Evolutionary conservation across 2,113 vertebrate genomes (phyloP).

Genomic region (Vombatus ursinus): DNA sequence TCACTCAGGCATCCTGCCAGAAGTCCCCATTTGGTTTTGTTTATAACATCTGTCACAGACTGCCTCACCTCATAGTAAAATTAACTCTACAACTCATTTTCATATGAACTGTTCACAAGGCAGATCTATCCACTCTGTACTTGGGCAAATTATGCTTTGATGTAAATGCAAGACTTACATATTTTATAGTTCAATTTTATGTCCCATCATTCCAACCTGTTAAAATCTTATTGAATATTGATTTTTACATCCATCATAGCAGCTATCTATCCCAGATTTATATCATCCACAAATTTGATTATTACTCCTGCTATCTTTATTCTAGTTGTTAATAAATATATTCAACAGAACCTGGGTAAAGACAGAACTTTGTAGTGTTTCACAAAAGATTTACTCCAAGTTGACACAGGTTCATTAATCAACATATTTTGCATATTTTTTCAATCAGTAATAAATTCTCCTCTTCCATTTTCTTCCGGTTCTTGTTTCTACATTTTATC

Average conservation of each 20-base stretch:
- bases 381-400: background rate
- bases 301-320: background rate
- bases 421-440: background rate
- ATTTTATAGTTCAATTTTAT: background rate
- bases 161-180: background rate
- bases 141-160: background rate
- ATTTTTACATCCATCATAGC: background rate
- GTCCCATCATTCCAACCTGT: background rate
- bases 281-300: background rate
- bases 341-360: background rate
- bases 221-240: background rate
- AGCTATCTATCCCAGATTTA: background rate
- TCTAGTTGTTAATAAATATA: background rate
- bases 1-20: background rate
- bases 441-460: background rate
- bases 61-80: background rate
- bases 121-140: background rate
- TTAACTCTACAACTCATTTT: background rate
- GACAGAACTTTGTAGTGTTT: background rate
- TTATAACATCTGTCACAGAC: background rate
- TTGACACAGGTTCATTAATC: background rate
- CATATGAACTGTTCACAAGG: background rate
- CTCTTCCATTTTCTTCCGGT: background rate
- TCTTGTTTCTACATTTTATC: background rate
- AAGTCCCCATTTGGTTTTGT: background rate